Conservation (phyloP, 2,888 invertebrate genomes). For the Arge pagana region DNA sequence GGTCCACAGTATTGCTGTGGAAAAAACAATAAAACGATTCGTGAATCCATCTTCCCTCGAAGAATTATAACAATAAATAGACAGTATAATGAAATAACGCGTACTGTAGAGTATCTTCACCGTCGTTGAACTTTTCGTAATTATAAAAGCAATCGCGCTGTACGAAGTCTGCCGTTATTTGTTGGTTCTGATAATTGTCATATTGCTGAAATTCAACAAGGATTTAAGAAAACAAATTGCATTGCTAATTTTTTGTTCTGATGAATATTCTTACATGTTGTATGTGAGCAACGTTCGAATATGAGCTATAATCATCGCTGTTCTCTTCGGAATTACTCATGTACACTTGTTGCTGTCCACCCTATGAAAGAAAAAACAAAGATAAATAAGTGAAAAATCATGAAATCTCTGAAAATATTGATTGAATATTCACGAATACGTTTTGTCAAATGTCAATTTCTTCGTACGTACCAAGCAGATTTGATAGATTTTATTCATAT, state of each 20-base stretch:
- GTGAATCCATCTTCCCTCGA: slow-evolving; percentile 44
- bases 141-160: slow-evolving; percentile 68
- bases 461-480: slow-evolving; percentile 43
- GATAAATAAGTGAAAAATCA: background rate
- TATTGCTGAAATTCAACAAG: slow-evolving; percentile 57
- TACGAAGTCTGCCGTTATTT: slow-evolving; percentile 65
- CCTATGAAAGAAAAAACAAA: slow-evolving; percentile 30
- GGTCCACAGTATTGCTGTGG: slow-evolving; percentile 51
- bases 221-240: slow-evolving; percentile 26
- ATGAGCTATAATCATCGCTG: slow-evolving; percentile 42
- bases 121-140: slow-evolving; percentile 68
- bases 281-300: slow-evolving; percentile 37
- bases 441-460: background rate
- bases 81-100: slow-evolving; percentile 37
- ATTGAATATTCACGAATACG: slow-evolving; percentile 2
- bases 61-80: slow-evolving; percentile 24
- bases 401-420: slow-evolving; percentile 5
- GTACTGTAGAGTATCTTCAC: slow-evolving; percentile 63
- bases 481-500: slow-evolving; percentile 50
- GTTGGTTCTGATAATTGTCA: slow-evolving; percentile 67
- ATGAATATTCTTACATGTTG: slow-evolving; percentile 32
- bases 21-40: slow-evolving; percentile 45
- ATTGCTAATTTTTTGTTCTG: background rate
- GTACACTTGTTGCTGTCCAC: slow-evolving; percentile 34
- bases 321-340: slow-evolving; percentile 42